These are phyloP conservation scores for Endotricha flammealis DNA, from an alignment of 2,888 invertebrate species.

Conservation along the genomic window DNA sequence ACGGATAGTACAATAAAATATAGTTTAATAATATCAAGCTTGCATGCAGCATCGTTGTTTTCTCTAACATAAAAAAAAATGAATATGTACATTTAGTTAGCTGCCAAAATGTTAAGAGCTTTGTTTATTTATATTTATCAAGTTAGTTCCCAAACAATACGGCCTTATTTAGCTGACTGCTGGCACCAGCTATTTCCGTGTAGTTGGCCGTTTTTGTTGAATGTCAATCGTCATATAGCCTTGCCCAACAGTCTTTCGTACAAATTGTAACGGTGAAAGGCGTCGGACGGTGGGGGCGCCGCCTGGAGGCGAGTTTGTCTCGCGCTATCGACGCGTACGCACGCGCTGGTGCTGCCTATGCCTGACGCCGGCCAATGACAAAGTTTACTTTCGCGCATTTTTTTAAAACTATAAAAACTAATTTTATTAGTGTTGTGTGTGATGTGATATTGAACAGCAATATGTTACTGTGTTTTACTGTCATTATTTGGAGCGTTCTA, in stretches of 20 bases:
- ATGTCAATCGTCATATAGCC: conserved; percentile 73
- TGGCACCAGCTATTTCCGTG: conserved; percentile 49
- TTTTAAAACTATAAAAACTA: too few relatives aligned
- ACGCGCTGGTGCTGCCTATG: conserved; percentile 7
- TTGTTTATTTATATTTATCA: too few relatives aligned
- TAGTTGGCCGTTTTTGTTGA: conserved; percentile 61
- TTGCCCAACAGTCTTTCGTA: conserved; percentile 69
- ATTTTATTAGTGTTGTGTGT: conserved; percentile 32
- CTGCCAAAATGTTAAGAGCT: too few relatives aligned
- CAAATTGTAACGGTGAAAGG: conserved; percentile 68
- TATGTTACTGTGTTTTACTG: conserved; percentile 60
- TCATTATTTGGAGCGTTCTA: conserved; percentile 68
- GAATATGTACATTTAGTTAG: too few relatives aligned
- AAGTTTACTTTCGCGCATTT: conserved; percentile 56
- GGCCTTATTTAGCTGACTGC: conserved; percentile 9
- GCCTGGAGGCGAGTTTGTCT: conserved; percentile 41
- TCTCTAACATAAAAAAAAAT: too few relatives aligned
- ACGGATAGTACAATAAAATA: too few relatives aligned
- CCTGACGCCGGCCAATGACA: conserved; percentile 29
- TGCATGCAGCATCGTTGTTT: too few relatives aligned
- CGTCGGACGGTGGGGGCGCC: conserved; percentile 37
- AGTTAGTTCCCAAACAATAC: not conserved
- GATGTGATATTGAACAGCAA: conserved; percentile 34
- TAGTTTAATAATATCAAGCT: too few relatives aligned
- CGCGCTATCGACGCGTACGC: conserved; percentile 14